Evolutionary conservation across 2,888 invertebrate species (phyloP).

Genomic region (Cybosia mesomella): DNA sequence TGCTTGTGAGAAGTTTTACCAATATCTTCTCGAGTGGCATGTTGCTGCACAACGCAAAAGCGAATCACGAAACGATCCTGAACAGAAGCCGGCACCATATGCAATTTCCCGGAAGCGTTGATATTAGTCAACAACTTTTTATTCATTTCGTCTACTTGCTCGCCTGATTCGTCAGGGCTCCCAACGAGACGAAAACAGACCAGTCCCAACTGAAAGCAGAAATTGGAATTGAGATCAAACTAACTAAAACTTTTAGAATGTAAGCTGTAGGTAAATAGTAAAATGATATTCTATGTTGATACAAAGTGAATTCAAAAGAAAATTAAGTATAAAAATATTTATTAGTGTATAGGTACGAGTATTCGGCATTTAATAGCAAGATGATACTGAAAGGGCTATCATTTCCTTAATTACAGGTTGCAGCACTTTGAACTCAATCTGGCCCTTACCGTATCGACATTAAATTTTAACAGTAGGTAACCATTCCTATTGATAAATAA

Average conservation of each 20-base stretch:
- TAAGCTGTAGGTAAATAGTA: background rate
- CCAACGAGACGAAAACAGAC: constrained; percentile 97
- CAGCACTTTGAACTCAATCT: background rate
- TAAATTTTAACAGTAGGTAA: background rate
- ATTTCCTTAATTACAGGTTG: background rate
- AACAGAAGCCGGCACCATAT: constrained; percentile 98
- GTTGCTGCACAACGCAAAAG: constrained; percentile 97
- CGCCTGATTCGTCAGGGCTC: constrained; percentile 71
- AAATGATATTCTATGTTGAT: background rate
- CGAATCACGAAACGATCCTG: constrained; percentile 96
- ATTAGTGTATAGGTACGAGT: background rate
- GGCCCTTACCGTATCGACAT: background rate
- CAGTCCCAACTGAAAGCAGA: constrained; percentile 90
- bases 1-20: constrained; percentile 76
- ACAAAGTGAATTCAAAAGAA: too few relatives aligned
- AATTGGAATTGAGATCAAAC: background rate
- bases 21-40: constrained; percentile 94
- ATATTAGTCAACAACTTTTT: constrained; percentile 96
- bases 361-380: background rate
- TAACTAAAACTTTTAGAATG: background rate
- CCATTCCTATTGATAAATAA: background rate
- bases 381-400: background rate
- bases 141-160: constrained; percentile 90
- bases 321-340: too few relatives aligned
- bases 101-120: constrained; percentile 97